A percentile compares a stretch with the other conserved stretches of the same genome.
phyloP scores from a whole-genome alignment of 1,140 invertebrate species.

The Zaprionus ghesquierei region DNA sequence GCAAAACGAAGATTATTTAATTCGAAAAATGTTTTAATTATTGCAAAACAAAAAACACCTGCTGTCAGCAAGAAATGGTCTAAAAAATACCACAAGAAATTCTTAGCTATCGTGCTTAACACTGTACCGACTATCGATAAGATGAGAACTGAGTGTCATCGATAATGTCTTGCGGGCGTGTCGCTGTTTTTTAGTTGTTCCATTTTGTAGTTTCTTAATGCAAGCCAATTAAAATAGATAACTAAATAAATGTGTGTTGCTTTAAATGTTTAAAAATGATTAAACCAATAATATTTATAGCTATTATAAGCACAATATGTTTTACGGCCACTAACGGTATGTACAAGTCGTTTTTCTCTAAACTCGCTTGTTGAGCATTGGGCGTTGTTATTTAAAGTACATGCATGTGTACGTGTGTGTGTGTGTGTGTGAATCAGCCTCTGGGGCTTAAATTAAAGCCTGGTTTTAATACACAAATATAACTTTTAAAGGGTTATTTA shows the following conservation, averaged over 20 bases:
- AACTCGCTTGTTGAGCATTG: conserved; percentile 36
- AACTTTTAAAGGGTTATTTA: neutral
- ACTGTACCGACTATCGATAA: neutral
- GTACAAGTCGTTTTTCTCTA: neutral
- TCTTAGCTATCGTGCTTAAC: neutral
- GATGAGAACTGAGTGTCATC: neutral
- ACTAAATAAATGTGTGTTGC: conserved; percentile 21
- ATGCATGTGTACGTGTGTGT: conserved; percentile 9
- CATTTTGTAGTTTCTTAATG: conserved; percentile 15
- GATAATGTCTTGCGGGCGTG: conserved; percentile 36
- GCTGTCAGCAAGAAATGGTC: conserved; percentile 11
- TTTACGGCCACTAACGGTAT: conserved; percentile 46
- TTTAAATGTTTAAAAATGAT: conserved; percentile 39
- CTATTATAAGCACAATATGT: conserved; percentile 41
- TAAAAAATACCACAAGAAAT: conserved; percentile 34
- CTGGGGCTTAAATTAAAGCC: neutral
- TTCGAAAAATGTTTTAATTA: conserved; percentile 13
- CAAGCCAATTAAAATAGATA: conserved; percentile 2
- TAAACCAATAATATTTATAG: conserved; percentile 8
- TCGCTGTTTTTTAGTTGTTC: conserved; percentile 34
- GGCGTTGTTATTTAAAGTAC: conserved; percentile 52
- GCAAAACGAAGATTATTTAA: conserved; percentile 17
- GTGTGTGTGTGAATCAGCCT: neutral
- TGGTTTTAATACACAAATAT: neutral
- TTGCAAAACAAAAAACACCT: conserved; percentile 65